Evolutionary conservation across 2,113 vertebrate genomes (phyloP).

Genomic region (Synchiropus splendidus): DNA sequence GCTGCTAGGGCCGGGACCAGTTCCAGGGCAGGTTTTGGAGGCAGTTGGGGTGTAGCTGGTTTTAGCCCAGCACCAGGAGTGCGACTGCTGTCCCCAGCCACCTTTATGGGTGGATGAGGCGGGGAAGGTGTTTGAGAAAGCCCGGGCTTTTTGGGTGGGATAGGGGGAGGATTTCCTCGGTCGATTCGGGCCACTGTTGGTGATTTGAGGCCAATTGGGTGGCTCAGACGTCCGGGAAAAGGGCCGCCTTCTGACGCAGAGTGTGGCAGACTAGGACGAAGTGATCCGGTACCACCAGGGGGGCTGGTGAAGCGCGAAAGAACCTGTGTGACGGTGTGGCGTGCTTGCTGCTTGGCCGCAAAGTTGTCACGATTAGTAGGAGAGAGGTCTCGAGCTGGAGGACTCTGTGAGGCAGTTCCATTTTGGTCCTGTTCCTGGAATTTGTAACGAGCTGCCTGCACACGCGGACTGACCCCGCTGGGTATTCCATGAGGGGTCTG

Average conservation of each 20-base stretch:
- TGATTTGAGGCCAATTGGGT: constrained; percentile 79
- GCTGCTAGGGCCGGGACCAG: constrained; percentile 93
- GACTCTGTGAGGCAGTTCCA: constrained; percentile 82
- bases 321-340: constrained; percentile 93
- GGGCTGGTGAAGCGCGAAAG: constrained; percentile 92
- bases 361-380: constrained; percentile 90
- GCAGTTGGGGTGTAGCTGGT: constrained; percentile 88
- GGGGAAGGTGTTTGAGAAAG: constrained; percentile 92
- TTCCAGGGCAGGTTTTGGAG: constrained; percentile 96
- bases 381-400: constrained; percentile 84
- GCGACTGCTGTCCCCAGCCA: constrained; percentile 77
- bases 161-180: constrained; percentile 93
- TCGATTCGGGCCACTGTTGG: constrained; percentile 83
- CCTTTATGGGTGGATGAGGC: constrained; percentile 88
- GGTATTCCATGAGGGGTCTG: constrained; percentile 58
- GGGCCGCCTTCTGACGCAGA: constrained; percentile 72
- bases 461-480: constrained; percentile 79
- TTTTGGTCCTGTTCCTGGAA: constrained; percentile 99
- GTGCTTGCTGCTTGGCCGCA: constrained; percentile 87
- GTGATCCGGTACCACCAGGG: constrained; percentile 51
- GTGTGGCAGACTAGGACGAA: constrained; percentile 69
- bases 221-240: constrained; percentile 66
- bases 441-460: constrained; percentile 91
- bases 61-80: constrained; percentile 75
- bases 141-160: constrained; percentile 98